Conservation (phyloP, 2,888 invertebrate species). For the Dascillus cervinus region DNA sequence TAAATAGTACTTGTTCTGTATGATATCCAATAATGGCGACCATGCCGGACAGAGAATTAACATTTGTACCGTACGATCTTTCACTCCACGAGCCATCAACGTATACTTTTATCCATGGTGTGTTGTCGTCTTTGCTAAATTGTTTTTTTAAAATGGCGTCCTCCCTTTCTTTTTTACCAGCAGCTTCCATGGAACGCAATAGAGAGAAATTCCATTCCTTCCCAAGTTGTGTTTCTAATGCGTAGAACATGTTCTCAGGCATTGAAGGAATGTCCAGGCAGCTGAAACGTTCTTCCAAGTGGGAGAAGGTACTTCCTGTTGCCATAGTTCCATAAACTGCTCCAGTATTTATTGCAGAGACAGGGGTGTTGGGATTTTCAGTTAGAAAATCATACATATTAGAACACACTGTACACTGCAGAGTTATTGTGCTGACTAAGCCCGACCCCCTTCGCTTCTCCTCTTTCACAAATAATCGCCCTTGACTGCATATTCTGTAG, state of each 20-base stretch:
- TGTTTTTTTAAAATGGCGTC: conserved; percentile 9
- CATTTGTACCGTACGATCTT: conserved; percentile 18
- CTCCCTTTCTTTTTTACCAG: conserved; percentile 12
- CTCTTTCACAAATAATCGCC: conserved; percentile 7
- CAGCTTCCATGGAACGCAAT: conserved; percentile 5
- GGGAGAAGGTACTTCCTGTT: conserved; percentile 13
- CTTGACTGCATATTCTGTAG: conserved; percentile 12
- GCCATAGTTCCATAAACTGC: conserved; percentile 17
- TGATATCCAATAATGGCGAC: conserved; percentile 15
- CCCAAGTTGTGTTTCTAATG: conserved; percentile 11
- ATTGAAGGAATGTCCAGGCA: conserved; percentile 16
- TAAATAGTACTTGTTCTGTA: conserved; percentile 14
- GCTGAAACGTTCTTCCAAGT: conserved; percentile 12
- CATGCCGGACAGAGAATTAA: conserved; percentile 19
- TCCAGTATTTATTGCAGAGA: conserved; percentile 10
- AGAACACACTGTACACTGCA: conserved; percentile 10
- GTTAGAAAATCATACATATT: conserved; percentile 6
- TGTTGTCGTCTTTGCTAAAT: conserved; percentile 12
- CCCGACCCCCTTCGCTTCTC: conserved; percentile 10
- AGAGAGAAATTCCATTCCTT: conserved; percentile 9
- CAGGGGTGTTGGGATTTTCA: conserved; percentile 9
- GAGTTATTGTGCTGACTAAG: conserved; percentile 11
- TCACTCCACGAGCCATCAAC: conserved; percentile 22
- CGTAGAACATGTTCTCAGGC: conserved; percentile 9
- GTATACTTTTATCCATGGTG: conserved; percentile 19